Percentiles rank a stretch among this genome's conserved stretches.
phyloP scores from a whole-genome alignment of 2,888 invertebrate genomes.

The Lasioglossum figueresi region DNA sequence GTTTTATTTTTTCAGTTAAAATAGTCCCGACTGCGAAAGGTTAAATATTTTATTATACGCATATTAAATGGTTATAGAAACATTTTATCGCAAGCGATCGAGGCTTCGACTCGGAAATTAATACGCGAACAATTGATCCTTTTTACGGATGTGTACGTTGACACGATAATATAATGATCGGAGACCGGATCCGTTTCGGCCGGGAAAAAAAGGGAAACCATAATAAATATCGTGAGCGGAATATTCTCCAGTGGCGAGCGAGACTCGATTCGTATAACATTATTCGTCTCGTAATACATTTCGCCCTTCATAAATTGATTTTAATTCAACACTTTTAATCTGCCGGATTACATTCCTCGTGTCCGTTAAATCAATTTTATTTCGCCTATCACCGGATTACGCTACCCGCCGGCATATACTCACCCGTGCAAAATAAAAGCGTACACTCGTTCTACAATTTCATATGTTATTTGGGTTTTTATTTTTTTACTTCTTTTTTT shows the following conservation, averaged over 20 bases:
- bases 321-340: constrained; percentile 27
- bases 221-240: not conserved
- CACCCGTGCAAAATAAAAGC: not conserved
- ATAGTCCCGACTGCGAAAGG: too few relatives aligned
- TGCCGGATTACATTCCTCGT: constrained; percentile 8
- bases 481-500: not conserved
- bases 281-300: constrained; percentile 22
- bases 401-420: not conserved
- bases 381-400: constrained; percentile 4
- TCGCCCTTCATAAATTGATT: constrained; percentile 17
- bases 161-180: not conserved
- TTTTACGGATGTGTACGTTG: not conserved
- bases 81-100: not conserved
- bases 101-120: not conserved
- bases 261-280: constrained; percentile 14
- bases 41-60: too few relatives aligned
- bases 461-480: not conserved
- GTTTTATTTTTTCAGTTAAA: too few relatives aligned
- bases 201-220: not conserved
- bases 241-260: not conserved
- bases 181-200: not conserved
- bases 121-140: not conserved
- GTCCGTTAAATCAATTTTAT: constrained; percentile 1
- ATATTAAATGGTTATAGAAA: too few relatives aligned
- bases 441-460: not conserved